A percentile compares a stretch with the other conserved stretches of the same genome.
Conservation (phyloP, 2,797 vertebrate species). For the Ficedula albicollis region DNA sequence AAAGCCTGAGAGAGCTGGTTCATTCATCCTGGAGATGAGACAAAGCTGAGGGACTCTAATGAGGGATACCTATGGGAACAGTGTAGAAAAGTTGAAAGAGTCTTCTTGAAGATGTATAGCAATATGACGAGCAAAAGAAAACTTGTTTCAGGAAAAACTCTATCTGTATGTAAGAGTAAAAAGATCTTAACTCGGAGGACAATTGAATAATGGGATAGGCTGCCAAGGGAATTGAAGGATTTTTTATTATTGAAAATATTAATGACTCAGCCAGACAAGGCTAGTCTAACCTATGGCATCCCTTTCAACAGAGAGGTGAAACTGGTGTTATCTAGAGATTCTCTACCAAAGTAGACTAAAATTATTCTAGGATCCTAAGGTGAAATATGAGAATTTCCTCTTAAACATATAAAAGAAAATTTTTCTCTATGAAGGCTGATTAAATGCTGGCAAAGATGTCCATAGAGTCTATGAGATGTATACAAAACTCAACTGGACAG, state of each 20-base stretch:
- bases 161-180: not conserved
- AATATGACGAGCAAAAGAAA: not conserved
- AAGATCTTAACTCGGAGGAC: not conserved
- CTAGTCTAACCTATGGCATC: not conserved
- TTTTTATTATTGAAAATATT: not conserved
- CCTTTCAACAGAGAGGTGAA: not conserved
- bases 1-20: not conserved
- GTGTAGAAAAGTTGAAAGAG: not conserved
- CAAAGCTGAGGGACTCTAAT: not conserved
- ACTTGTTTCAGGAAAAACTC: not conserved
- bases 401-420: not conserved
- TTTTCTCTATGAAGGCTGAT: not conserved
- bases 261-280: not conserved
- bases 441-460: not conserved
- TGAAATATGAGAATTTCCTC: not conserved
- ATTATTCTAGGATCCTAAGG: not conserved
- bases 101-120: not conserved
- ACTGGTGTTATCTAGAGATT: not conserved
- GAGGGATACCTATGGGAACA: not conserved
- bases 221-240: not conserved
- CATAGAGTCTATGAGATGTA: accelerated
- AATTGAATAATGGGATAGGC: not conserved
- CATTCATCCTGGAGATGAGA: not conserved
- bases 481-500: not conserved
- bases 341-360: not conserved